phyloP scores from a whole-genome alignment of 1,140 invertebrate genomes.

The Nephila pilipes region DNA sequence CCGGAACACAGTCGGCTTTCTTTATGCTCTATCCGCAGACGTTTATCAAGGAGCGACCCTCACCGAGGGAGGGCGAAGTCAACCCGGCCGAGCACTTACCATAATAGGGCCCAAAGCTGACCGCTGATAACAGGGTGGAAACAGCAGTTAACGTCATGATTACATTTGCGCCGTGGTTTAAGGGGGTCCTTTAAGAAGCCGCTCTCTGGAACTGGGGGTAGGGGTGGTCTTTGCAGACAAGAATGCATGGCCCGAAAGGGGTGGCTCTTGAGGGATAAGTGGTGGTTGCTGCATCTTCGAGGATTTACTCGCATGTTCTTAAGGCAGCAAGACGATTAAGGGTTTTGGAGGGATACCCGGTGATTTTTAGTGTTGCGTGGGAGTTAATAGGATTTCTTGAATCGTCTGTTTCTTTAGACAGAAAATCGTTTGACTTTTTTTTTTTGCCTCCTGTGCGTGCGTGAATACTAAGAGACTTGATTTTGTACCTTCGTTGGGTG shows the following conservation, averaged over 20 bases:
- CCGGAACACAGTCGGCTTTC: neutral
- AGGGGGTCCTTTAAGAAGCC: neutral
- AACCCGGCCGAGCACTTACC: conserved; percentile 30
- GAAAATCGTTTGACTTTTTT: neutral
- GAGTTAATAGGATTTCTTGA: neutral
- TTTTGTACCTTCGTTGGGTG: too few species aligned
- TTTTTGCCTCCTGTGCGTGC: neutral
- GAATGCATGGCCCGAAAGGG: conserved; percentile 1
- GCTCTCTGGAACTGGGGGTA: neutral
- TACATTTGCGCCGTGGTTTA: conserved; percentile 15
- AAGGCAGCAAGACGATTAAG: conserved; percentile 19
- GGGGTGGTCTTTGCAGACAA: conserved; percentile 10
- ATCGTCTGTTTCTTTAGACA: neutral
- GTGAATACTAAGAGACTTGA: neutral
- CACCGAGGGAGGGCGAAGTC: neutral
- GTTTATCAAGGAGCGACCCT: neutral
- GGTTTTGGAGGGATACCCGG: neutral
- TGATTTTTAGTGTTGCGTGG: conserved; percentile 15
- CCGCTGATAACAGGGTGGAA: conserved; percentile 38
- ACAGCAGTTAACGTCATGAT: conserved; percentile 62
- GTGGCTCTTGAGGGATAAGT: conserved; percentile 1
- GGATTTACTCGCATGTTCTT: neutral
- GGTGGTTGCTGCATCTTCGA: neutral
- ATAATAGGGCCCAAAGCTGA: conserved; percentile 51
- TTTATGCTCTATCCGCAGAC: conserved; percentile 2